Evolutionary conservation across 2,797 vertebrate genomes (phyloP).

Genomic region (Phataginus tricuspis): DNA sequence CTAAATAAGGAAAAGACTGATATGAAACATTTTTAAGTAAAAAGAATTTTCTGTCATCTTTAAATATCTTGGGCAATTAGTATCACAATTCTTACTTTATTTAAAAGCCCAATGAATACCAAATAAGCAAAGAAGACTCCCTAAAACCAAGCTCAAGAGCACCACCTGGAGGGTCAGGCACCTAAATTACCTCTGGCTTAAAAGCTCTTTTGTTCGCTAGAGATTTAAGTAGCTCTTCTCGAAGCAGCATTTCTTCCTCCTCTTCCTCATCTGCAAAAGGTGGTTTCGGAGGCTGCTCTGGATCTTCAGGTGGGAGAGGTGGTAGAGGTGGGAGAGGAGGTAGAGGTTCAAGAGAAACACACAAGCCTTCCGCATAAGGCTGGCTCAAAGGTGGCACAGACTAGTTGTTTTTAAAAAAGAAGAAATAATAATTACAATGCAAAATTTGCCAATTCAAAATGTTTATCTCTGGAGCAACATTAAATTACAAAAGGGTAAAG

Average conservation of each 20-base stretch:
- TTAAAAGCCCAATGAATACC: not conserved
- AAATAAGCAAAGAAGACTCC: constrained; percentile 14
- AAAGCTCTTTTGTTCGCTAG: constrained; percentile 93
- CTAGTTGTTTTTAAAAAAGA: constrained; percentile 74
- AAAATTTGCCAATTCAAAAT: constrained; percentile 58
- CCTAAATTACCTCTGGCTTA: constrained; percentile 88
- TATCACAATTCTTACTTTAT: not conserved
- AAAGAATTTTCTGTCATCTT: not conserved
- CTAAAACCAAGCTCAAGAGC: constrained; percentile 45
- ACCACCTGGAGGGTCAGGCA: constrained; percentile 78
- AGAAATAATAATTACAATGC: constrained; percentile 12
- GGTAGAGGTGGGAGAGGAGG: constrained; percentile 90
- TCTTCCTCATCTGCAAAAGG: constrained; percentile 98
- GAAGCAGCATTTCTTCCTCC: constrained; percentile 98
- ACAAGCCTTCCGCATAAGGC: constrained; percentile 85
- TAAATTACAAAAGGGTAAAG: constrained; percentile 54
- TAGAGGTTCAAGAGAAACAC: constrained; percentile 83
- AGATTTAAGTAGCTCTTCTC: constrained; percentile 97
- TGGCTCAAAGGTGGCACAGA: constrained; percentile 86
- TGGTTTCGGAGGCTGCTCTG: constrained; percentile 95
- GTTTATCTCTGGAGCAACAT: not conserved
- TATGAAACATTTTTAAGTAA: not conserved
- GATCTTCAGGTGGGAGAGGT: constrained; percentile 94
- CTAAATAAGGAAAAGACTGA: constrained; percentile 80
- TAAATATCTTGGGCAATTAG: constrained; percentile 24